A percentile compares a stretch with the other conserved stretches of the same genome.
phyloP scores from a whole-genome alignment of 1,140 invertebrate species.

The Conus betulinus region DNA sequence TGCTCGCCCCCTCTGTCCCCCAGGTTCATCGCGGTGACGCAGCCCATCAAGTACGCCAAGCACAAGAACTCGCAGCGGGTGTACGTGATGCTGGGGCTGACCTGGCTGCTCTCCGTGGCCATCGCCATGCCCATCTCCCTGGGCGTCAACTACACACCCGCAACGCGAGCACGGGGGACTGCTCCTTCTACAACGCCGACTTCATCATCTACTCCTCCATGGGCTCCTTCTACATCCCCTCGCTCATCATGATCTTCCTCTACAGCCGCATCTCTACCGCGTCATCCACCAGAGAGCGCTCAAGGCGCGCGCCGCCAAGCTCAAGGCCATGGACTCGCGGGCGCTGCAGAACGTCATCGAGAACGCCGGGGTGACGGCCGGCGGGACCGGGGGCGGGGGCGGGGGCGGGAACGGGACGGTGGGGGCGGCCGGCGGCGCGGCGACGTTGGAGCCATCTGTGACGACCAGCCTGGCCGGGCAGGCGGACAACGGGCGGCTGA shows the following conservation, averaged over 20 bases:
- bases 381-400: neutral
- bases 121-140: conserved; percentile 98
- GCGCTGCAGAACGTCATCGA: conserved; percentile 66
- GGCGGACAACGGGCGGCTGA: conserved; percentile 66
- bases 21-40: conserved; percentile 99
- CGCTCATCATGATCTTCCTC: conserved; percentile 98
- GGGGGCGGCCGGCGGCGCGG: conserved; percentile 32
- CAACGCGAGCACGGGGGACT: conserved; percentile 75
- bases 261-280: conserved; percentile 99
- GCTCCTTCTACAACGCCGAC: conserved; percentile 97
- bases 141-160: conserved; percentile 86
- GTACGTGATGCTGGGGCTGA: conserved; percentile 95
- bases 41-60: conserved; percentile 99
- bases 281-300: conserved; percentile 88
- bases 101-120: conserved; percentile 96
- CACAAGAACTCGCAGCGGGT: conserved; percentile 98
- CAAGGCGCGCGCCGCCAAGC: conserved; percentile 80
- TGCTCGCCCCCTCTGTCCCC: no score
- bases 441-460: conserved; percentile 57
- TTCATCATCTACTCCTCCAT: conserved; percentile 99
- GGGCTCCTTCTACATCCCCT: conserved; percentile 99
- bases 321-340: conserved; percentile 42
- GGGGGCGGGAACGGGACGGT: conserved; percentile 14
- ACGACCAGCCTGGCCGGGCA: conserved; percentile 63
- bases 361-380: conserved; percentile 56